These are phyloP conservation scores for Protomyctophum bolini DNA, from an alignment of 2,113 vertebrate genomes.

Conservation along the genomic window DNA sequence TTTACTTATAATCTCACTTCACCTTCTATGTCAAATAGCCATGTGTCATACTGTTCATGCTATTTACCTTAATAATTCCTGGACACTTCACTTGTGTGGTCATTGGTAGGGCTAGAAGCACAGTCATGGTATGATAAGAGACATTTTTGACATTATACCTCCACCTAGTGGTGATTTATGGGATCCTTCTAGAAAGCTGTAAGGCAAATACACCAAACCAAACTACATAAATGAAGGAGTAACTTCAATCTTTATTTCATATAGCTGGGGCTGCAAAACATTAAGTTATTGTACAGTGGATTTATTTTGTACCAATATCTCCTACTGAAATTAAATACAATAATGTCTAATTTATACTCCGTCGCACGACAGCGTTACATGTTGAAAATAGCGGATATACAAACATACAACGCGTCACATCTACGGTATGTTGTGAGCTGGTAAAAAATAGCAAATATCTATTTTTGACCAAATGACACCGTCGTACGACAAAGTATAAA, in stretches of 20 bases:
- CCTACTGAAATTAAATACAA: constrained; percentile 43
- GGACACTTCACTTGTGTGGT: background rate
- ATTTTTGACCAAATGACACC: no score
- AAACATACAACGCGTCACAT: no score
- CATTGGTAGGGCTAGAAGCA: no score
- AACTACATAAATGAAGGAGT: constrained; percentile 32
- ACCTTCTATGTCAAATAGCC: background rate
- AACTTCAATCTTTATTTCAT: constrained; percentile 61
- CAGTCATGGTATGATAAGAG: background rate
- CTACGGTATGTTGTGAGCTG: no score
- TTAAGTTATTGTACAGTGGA: constrained; percentile 36
- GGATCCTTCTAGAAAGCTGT: background rate
- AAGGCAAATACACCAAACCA: background rate
- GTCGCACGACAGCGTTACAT: no score
- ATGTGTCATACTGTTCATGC: background rate
- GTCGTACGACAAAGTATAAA: no score
- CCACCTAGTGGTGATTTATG: constrained; percentile 56
- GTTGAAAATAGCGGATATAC: no score
- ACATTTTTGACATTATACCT: constrained; percentile 20
- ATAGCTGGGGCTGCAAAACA: constrained; percentile 55
- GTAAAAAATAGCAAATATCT: no score
- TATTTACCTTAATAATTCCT: background rate
- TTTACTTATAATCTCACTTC: no score
- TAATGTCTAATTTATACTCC: no score
- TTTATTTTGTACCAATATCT: constrained; percentile 44